Evolutionary conservation across 2,113 vertebrate species (phyloP), one percentile per base, ranked within the genome.

Genomic region (Rafetus swinhoei): DNA sequence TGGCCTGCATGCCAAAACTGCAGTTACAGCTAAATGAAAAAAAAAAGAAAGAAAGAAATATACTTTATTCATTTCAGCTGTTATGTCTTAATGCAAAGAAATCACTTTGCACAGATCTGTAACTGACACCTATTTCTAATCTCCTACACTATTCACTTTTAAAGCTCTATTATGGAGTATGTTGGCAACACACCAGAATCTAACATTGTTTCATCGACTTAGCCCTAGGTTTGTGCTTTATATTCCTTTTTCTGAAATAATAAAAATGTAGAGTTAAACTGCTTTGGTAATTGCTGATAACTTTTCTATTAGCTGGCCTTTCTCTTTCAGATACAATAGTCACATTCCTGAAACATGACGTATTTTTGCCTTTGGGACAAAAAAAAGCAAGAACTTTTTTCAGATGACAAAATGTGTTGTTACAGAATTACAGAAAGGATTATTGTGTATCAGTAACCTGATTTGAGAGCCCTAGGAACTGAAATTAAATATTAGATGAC

Each of bases 271-370:
- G 77, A 79, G 25, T 96, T 97, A 97, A 97, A 96, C 81, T 90
- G 94, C 92, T 97, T 96, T 93, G 94, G 94, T 96, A 98, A 98
- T 97, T 97, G 87, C 93, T 96, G 97, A 98, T 98, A 98, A 97
- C 94, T 96, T 96, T 98, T 96, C 96, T 94, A 62, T 97, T 96
- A 95, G 89, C 96, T 97, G 87, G 93, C 95, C 96, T 97, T 98
- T 95, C 93, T 94, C 91, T 92, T 96, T 91, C 96, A 96, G 94
- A 96, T 95, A 88, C 90, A 96, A 94, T 69, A 93, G 95, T 93
- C 86, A 89, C 95, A 97, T 98, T 98, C 97, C 88, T 93, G n/a
- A 81, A 96, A 91, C 62, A 96, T 97, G 97, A 97, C 85, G 93
- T 96, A 96, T 89, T 53, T 90, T 96, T 95, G 90, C 95, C 93